phyloP scores from a whole-genome alignment of 2,113 vertebrate genomes.

The Ursus arctos region DNA sequence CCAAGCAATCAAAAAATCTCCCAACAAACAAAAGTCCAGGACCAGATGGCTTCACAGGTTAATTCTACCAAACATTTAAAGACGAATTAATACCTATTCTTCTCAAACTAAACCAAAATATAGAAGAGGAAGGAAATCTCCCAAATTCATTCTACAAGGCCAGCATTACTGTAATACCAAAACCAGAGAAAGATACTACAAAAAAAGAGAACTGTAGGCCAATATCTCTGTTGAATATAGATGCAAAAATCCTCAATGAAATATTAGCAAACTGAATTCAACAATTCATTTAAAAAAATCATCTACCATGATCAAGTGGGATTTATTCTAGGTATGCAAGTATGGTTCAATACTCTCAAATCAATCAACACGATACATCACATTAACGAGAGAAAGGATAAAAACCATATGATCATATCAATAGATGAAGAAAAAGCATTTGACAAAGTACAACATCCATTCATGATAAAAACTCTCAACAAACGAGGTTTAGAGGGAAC shows the following conservation, averaged over 20 bases:
- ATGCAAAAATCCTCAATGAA: not conserved
- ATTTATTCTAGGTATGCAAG: not conserved
- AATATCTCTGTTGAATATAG: not conserved
- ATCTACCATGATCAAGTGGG: not conserved
- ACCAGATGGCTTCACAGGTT: not conserved
- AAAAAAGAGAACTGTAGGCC: not conserved
- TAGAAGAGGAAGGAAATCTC: not conserved
- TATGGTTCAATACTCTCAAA: not conserved
- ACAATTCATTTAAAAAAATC: not conserved
- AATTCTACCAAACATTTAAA: not conserved
- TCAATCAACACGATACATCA: not conserved
- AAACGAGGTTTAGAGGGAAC: not conserved
- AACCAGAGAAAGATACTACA: not conserved
- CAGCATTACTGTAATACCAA: not conserved
- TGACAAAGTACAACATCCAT: not conserved
- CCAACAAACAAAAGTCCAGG: not conserved
- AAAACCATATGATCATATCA: not conserved
- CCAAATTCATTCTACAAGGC: not conserved
- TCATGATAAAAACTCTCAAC: not conserved
- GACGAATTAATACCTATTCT: not conserved
- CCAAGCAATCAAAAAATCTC: not conserved
- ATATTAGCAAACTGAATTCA: not conserved
- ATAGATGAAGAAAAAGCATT: not conserved
- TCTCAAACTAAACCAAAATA: not conserved
- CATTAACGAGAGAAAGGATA: not conserved